Percentiles rank a stretch among this genome's conserved stretches.
Conservation (phyloP, 1,140 invertebrate genomes). For the Nasonia giraulti region DNA sequence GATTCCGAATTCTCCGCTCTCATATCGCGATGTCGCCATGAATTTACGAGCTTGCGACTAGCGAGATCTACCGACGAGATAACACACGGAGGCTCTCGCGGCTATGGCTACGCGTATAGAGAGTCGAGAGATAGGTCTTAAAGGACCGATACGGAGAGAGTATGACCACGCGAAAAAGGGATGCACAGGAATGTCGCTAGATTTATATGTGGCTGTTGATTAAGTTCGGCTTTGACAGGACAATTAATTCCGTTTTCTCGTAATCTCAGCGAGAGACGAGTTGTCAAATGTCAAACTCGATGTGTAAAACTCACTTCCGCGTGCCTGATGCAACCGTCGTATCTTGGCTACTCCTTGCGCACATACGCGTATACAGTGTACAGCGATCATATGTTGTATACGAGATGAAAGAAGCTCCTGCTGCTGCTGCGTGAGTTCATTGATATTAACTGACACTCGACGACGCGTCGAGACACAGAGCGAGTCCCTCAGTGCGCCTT, state of each 20-base stretch:
- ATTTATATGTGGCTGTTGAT: too few species aligned
- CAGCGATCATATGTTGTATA: not conserved
- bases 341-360: not conserved
- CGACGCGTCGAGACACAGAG: not conserved
- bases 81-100: not conserved
- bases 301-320: not conserved
- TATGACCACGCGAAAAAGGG: too few species aligned
- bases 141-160: too few species aligned
- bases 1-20: not conserved
- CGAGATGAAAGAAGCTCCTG: not conserved
- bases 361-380: not conserved
- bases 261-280: too few species aligned
- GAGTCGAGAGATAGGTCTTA: too few species aligned
- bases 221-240: too few species aligned
- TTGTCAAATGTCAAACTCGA: too few species aligned
- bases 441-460: constrained; percentile 1
- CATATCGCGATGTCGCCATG: not conserved
- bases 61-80: not conserved
- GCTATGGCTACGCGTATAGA: too few species aligned
- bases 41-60: not conserved
- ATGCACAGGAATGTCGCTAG: too few species aligned
- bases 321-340: not conserved
- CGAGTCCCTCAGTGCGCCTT: not conserved
- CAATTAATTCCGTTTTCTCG: too few species aligned
- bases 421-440: not conserved